Evolutionary conservation across 2,113 vertebrate species (phyloP), one percentile per base, ranked within the genome.

Genomic region (Phrynocephalus versicolor): DNA sequence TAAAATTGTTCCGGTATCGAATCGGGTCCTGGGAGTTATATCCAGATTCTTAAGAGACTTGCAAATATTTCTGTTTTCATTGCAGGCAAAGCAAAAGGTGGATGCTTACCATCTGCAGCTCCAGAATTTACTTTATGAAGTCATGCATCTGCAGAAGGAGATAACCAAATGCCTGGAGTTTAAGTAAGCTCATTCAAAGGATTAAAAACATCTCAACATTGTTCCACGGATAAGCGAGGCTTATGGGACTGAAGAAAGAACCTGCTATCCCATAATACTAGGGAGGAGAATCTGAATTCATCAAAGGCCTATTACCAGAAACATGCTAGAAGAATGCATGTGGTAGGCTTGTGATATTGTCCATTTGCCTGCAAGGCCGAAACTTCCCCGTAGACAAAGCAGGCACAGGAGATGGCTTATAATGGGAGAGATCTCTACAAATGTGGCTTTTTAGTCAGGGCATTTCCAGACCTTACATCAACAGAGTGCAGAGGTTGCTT

Each of bases 121-220:
- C n/a, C 99, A 99, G 95, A 99, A 99, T 90, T 95, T 99, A 78
- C 93, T 99, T 19, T 99, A 99, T 30, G 98, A 99, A 95, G 98
- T 99, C 89, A 97, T 99, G 98, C 99, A 99, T 92, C 96, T 99
- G 83, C 98, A 99, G 95, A 99, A 99, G 64, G 99, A 99, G 95
- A 99, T 99, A 93, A 98, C 98, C 90, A 99, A 99, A 58, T 99
- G 99, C 93, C 94, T 99, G 79, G 99, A 99, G 88, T 99, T 99
- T 93, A 99, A 99, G 99, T 99, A 90, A 98, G 98, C 95, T 3
- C 78, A 79, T 5, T 8, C 0, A 1, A 41, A 33, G 58, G 19
- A 76, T 33, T 65, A 73, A 18, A 15, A 75, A 0, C 0, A 14
- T 0, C 0, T 45, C n/a, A 3, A 16, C 9, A 15, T 75, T 37